Evolutionary conservation across 2,113 vertebrate species (phyloP).

Genomic region (Macquaria ambigua): DNA sequence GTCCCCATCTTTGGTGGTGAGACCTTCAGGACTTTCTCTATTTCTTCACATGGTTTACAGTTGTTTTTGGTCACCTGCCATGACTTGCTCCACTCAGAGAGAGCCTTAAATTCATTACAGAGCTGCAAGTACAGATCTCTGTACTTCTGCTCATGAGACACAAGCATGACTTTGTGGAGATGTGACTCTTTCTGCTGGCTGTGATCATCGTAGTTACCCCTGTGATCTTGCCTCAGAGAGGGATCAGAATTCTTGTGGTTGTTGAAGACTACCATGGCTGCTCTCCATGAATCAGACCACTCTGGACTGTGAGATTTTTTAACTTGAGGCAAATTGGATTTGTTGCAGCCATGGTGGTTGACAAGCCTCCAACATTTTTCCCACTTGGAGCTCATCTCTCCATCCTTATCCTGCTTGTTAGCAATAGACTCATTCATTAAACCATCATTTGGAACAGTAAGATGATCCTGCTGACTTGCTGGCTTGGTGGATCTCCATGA

Average conservation of each 20-base stretch:
- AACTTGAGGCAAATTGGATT: background rate
- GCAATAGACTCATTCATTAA: background rate
- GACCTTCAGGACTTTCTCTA: conserved; percentile 46
- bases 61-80: conserved; percentile 73
- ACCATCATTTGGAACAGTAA: background rate
- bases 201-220: background rate
- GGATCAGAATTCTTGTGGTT: conserved; percentile 27
- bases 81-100: conserved; percentile 68
- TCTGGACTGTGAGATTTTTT: conserved; percentile 6
- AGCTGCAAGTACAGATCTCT: conserved; percentile 34
- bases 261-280: conserved; percentile 8
- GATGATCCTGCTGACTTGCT: background rate
- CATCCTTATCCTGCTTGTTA: background rate
- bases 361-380: conserved; percentile 65
- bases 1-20: background rate
- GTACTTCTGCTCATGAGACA: conserved; percentile 28
- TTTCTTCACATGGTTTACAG: conserved; percentile 58
- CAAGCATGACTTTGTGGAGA: background rate
- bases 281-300: conserved; percentile 68
- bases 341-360: conserved; percentile 53
- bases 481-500: conserved; percentile 73
- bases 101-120: conserved; percentile 12
- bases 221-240: background rate
- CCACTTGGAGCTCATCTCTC: conserved; percentile 34
- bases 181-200: background rate